A percentile compares a stretch with the other conserved stretches of the same genome.
These are phyloP conservation scores for Anguilla obscura DNA, from an alignment of 2,797 vertebrate genomes.

Conservation along the genomic window DNA sequence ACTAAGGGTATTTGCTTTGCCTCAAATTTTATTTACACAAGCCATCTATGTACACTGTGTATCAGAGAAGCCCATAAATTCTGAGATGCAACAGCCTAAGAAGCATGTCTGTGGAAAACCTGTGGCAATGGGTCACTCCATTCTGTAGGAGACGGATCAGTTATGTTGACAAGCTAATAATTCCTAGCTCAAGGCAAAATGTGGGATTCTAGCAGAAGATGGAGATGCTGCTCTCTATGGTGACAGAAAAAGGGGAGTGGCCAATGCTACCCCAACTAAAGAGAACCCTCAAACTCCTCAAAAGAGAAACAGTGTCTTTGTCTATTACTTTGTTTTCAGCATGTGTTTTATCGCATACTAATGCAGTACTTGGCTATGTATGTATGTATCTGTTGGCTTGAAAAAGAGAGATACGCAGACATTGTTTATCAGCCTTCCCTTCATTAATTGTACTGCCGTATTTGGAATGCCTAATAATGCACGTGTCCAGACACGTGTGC, in stretches of 20 bases:
- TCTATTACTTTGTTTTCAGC: background rate
- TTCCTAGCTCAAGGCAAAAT: constrained; percentile 63
- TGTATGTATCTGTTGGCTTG: background rate
- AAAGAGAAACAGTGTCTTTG: background rate
- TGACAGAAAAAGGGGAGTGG: background rate
- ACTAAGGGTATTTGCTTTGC: background rate
- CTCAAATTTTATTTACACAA: background rate
- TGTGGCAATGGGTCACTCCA: constrained; percentile 52
- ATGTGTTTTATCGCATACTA: background rate
- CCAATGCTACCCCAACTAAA: background rate
- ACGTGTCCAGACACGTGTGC: background rate
- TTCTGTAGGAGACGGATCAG: constrained; percentile 65
- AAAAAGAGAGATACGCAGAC: background rate
- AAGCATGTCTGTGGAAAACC: constrained; percentile 56
- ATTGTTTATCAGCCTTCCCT: background rate
- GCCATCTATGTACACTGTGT: background rate
- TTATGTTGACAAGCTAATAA: constrained; percentile 74
- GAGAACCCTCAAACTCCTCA: background rate
- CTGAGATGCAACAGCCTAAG: background rate
- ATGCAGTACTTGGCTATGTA: background rate
- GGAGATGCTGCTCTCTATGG: background rate
- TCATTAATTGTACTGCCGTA: background rate
- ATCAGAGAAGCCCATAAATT: background rate
- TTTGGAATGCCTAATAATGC: background rate
- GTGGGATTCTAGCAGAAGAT: constrained; percentile 29